phyloP scores from a whole-genome alignment of 1,140 invertebrate genomes.

The Drosophila tropicalis region DNA sequence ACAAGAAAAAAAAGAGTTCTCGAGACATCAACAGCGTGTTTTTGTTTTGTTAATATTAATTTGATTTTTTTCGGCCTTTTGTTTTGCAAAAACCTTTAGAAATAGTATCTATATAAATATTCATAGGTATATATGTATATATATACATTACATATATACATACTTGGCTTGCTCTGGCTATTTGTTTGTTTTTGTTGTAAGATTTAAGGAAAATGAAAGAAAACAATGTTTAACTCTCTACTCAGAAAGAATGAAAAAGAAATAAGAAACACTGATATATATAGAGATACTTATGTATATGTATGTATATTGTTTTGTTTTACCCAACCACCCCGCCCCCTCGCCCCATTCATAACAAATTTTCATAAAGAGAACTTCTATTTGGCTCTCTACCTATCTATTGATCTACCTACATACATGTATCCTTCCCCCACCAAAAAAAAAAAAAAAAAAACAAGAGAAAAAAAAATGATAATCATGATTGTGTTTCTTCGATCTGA shows the following conservation, averaged over 20 bases:
- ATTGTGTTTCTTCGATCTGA: background rate
- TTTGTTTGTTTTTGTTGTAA: slow-evolving; percentile 46
- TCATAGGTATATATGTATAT: slow-evolving; percentile 39
- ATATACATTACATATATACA: slow-evolving; percentile 24
- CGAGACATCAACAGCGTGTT: background rate
- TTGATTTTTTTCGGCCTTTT: slow-evolving; percentile 29
- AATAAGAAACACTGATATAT: slow-evolving; percentile 1
- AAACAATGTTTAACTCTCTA: slow-evolving; percentile 15
- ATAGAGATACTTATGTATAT: slow-evolving; percentile 3
- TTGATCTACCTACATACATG: background rate
- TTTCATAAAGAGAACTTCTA: background rate
- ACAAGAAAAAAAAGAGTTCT: slow-evolving; percentile 1
- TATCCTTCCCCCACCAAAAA: too few species aligned
- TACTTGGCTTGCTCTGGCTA: slow-evolving; percentile 61
- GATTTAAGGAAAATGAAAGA: slow-evolving; percentile 19
- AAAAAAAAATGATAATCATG: background rate
- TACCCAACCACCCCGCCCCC: background rate
- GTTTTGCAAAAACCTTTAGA: slow-evolving; percentile 26
- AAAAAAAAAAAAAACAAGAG: too few species aligned
- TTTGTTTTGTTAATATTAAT: slow-evolving; percentile 6
- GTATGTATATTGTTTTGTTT: slow-evolving; percentile 16
- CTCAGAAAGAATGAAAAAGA: background rate
- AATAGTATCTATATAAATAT: slow-evolving; percentile 43
- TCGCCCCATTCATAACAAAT: background rate
- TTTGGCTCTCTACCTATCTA: background rate